phyloP scores from a whole-genome alignment of 2,888 invertebrate genomes.

The Azorinus chamasolen region DNA sequence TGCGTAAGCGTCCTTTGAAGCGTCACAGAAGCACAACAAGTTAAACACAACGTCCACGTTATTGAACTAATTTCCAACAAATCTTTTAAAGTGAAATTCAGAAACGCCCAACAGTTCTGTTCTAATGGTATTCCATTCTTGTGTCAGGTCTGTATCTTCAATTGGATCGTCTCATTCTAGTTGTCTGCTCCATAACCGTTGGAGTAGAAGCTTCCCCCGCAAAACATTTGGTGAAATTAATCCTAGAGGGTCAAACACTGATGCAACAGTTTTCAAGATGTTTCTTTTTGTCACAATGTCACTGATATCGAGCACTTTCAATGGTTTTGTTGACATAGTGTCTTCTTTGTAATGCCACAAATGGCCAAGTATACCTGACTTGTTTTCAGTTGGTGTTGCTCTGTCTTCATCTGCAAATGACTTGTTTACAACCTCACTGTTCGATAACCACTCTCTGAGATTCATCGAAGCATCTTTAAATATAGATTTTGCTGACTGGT shows the following conservation, averaged over 20 bases:
- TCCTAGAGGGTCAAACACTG: conserved; percentile 26
- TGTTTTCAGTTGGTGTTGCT: background rate
- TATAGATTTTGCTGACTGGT: conserved; percentile 4
- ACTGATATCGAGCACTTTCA: no score
- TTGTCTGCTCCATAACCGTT: conserved; percentile 8
- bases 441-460: conserved; percentile 30
- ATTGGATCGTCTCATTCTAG: conserved; percentile 18
- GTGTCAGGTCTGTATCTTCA: no score
- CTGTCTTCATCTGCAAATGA: conserved; percentile 4
- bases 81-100: no score
- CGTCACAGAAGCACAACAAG: conserved; percentile 16
- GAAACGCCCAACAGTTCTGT: no score
- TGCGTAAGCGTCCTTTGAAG: conserved; percentile 14
- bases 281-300: conserved; percentile 17
- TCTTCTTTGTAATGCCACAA: no score
- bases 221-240: conserved; percentile 18
- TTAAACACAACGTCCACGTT: background rate
- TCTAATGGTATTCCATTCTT: no score
- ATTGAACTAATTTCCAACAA: no score
- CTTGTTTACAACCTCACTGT: conserved; percentile 3
- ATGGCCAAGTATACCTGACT: no score
- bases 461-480: conserved; percentile 29
- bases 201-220: conserved; percentile 24
- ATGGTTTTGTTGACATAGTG: no score
- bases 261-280: conserved; percentile 8